A percentile compares a stretch with the other conserved stretches of the same genome.
These are phyloP conservation scores for Simalia tracyae DNA, from an alignment of 2,797 vertebrate genomes.

Conservation along the genomic window DNA sequence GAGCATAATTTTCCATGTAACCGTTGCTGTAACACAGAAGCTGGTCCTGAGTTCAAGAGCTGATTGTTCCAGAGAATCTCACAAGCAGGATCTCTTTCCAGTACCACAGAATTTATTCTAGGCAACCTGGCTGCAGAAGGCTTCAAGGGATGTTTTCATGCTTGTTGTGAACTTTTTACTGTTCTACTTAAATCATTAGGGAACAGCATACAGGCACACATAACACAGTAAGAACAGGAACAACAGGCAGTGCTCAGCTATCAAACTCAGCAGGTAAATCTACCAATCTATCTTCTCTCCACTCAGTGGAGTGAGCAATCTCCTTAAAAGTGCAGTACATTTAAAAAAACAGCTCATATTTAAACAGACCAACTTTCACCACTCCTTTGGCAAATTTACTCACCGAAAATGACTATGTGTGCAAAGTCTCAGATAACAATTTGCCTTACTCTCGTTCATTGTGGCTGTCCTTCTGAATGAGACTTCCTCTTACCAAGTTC, in stretches of 20 bases:
- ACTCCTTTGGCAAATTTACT: neutral
- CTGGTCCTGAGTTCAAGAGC: neutral
- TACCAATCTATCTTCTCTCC: neutral
- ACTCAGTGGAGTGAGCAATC: neutral
- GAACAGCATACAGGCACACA: neutral
- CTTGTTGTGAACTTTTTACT: neutral
- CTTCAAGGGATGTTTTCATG: neutral
- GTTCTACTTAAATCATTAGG: neutral
- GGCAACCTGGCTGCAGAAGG: neutral
- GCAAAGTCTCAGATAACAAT: neutral
- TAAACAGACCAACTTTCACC: neutral
- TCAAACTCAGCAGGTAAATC: neutral
- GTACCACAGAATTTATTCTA: neutral
- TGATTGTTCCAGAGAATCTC: neutral
- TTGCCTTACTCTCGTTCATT: neutral
- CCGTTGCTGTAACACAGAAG: neutral
- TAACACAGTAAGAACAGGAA: neutral
- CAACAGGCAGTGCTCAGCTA: neutral
- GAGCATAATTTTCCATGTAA: neutral
- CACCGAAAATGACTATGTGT: neutral
- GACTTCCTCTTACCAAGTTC: neutral
- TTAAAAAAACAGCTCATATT: neutral
- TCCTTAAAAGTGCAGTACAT: neutral
- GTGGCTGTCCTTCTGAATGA: neutral
- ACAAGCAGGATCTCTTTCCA: neutral